Base-by-base conservation (phyloP, 37 sponge, comb jelly and placozoan species). In the Theonella swinhoei region DNA sequence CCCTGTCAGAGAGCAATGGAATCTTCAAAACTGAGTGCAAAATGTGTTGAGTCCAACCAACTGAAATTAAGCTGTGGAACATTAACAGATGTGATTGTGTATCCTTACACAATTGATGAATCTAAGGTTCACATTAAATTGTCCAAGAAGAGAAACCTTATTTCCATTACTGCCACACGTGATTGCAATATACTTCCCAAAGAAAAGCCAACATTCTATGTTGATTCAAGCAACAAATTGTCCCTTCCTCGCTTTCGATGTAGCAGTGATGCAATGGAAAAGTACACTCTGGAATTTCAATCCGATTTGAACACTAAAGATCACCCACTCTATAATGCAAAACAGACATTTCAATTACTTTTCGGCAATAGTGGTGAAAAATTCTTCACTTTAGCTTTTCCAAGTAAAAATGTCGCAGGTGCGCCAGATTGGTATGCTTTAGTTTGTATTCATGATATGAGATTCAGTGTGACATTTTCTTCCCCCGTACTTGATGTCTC, bases 401-500 rank as follows among this genome's bases (percentile, higher is more conserved):
- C 54, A 47, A 47, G 66, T 7, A 26, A 65, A 7, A 5, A 26
- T 65, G 34, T 71, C 31, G 39, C 23, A 7, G 39, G 39, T 20
- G 5, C 39, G 8, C 24, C 25, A 40, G 26, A 42, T 3, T 1
- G 35, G 35, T 36, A 65, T 37, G 65, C 41, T 30, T 0, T 69
- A 23, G 22, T 80, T 1, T 0, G 67, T 14, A 30, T 80, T 39
- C 69, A 80, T n/a, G 40, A 65, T 29, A 34, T 17, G 26, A 8
- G 30, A 25, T 68, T 80, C 41, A 67, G 68, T 47, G 4, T 33
- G 4, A 58, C 42, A 2, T 36, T 38, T 41, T 38, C 1, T 1
- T 64, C 80, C 1, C 80, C 80, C 32, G 80, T 70, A 11, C 24
- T 80, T 42, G 80, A 80, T 80, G 26, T 80, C 7, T 30, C 60